A percentile compares a stretch with the other conserved stretches of the same genome.
phyloP scores from a whole-genome alignment of 2,797 vertebrate genomes.

The Eurystomus glaucurus region DNA sequence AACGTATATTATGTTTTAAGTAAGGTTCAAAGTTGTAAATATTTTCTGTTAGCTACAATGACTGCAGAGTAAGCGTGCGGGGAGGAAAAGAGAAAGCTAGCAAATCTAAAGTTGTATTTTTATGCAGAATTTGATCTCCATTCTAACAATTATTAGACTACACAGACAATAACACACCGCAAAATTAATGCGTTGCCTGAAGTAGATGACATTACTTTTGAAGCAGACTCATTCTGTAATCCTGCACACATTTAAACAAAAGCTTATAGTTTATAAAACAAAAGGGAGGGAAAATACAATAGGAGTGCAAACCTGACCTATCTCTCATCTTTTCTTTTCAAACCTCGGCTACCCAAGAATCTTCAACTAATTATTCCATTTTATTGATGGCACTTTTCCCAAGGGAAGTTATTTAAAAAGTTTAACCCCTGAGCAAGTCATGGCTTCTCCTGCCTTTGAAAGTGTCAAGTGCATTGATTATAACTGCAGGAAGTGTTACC shows the following conservation, averaged over 20 bases:
- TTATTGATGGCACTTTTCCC: constrained; percentile 93
- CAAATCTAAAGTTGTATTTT: neutral
- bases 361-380: constrained; percentile 91
- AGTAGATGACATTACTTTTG: neutral
- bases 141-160: neutral
- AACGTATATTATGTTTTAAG: neutral
- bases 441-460: constrained; percentile 90
- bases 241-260: constrained; percentile 38
- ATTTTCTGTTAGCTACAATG: neutral
- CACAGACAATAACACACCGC: neutral
- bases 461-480: constrained; percentile 93
- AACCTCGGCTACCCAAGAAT: constrained; percentile 79
- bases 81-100: neutral
- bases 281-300: constrained; percentile 46
- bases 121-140: neutral
- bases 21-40: neutral
- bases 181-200: neutral
- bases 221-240: neutral
- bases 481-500: constrained; percentile 90
- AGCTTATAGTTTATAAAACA: constrained; percentile 40
- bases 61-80: neutral
- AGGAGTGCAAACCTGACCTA: constrained; percentile 41
- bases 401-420: constrained; percentile 93
- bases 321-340: constrained; percentile 70
- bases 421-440: constrained; percentile 94